Base-by-base conservation (phyloP, 92 coral and sea anemone species). In the Phenganax marumi region DNA sequence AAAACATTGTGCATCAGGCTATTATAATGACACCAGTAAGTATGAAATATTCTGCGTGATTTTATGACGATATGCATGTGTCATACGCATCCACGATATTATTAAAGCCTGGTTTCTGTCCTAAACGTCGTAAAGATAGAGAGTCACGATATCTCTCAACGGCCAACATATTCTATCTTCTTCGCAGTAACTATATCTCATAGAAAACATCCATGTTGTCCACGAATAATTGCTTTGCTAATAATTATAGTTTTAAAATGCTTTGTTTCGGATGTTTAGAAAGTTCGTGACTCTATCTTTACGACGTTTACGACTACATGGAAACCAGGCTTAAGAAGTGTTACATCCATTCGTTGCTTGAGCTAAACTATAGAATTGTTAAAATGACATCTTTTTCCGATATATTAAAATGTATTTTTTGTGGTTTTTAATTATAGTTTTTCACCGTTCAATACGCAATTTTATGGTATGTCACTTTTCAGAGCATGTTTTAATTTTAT, bases 401-500 rank as follows among this genome's bases (percentile, higher is more conserved):
- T 6, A 18, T 14, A 39, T 23, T 75, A 2, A 70, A 23, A 26
- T 50, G 0, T 18, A 7, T 8, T 1, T 54, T 56, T 79, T 43
- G 43, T 33, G 43, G 43, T 19, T 88, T 25, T 87, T 51, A 69
- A 53, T 84, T 83, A 16, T 82, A 96, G 99, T 90, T 50, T 96
- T 96, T 86, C 99, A 96, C 90, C 90, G 99, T 79, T 96, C 99
- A 22, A 96, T 96, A 75, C 93, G 84, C 73, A 91, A 96, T 70
- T 96, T 96, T 75, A 96, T 96, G 99, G 99, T 96, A 69, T 89
- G 93, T 84, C 3, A 48, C 60, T 26, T 47, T 24, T 22, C 7
- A 62, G 39, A 50, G 12, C 39, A 50, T 23, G 8, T 65, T 43
- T n/a, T 11, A 54, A 17, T 57, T 48, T 16, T 79, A 10, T 13